Base-by-base conservation (phyloP, 1,140 invertebrate genomes). In the Mizuhopecten yessoensis region DNA sequence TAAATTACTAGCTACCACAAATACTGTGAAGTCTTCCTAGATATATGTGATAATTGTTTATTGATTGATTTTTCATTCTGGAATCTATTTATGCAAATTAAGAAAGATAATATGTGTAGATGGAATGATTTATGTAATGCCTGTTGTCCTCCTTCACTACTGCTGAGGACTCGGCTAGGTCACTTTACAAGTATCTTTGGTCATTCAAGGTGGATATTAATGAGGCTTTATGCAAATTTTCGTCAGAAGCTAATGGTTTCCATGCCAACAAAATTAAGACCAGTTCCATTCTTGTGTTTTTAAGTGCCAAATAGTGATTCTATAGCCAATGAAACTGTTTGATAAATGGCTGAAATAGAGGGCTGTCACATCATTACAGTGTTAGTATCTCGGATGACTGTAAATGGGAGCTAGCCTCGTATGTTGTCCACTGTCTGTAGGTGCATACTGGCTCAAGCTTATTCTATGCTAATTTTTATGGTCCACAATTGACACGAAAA, bases 231-330 rank as follows among this genome's bases (percentile, higher is more conserved):
- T 75, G 57, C 57, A 75, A 75, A 75, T 75, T 75, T 75, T 45
- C 23, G 23, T 75, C 57, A 75, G 57, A 75, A 75, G 57, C 57
- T 29, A 29, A 29, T 75, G 57, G 57, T 75, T 75, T 29, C 57
- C 57, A 75, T 75, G 57, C 57, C 57, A 75, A 75, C 57, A 75
- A 75, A 75, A 75, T 75, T 75, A 75, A 75, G 57, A n/a, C 57
- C 57, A 75, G 57, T 75, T 75, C 23, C 23, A 75, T 75, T 75
- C 57, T 75, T 29, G 57, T 75, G 57, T 75, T 75, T 75, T 75
- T 75, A 75, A 75, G 57, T 75, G 57, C 57, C 2, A 75, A 29
- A 75, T n/a, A 29, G 23, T 75, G 57, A 75, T 75, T n/a, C 57
- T 75, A 75, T 75, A 75, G 57, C 57, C 57, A 75, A 75, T 75